phyloP scores from a whole-genome alignment of 2,888 invertebrate genomes.

The Bembecia ichneumoniformis region DNA sequence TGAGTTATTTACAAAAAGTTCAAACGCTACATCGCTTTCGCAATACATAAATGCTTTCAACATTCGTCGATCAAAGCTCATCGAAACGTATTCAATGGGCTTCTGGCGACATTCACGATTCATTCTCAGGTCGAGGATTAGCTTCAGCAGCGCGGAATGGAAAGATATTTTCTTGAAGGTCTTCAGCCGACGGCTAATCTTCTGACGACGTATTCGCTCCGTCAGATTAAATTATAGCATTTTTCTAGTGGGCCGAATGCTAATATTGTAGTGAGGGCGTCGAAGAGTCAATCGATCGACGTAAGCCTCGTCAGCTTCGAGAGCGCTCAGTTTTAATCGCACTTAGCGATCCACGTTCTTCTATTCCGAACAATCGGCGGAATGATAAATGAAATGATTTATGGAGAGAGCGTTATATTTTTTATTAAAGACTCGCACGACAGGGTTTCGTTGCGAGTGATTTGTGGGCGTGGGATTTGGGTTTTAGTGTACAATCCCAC shows the following conservation, averaged over 20 bases:
- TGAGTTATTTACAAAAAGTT: too few species aligned
- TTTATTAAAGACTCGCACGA: neutral
- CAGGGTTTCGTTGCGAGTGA: neutral
- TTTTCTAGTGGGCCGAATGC: neutral
- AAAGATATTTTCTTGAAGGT: too few species aligned
- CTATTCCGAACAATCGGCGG: conserved; percentile 20
- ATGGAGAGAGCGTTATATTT: conserved; percentile 12
- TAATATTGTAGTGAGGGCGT: neutral
- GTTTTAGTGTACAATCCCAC: neutral
- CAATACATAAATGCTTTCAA: too few species aligned
- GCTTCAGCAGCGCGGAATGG: too few species aligned
- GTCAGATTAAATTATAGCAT: too few species aligned
- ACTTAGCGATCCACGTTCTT: conserved; percentile 23
- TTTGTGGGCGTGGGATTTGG: neutral
- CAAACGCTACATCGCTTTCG: too few species aligned
- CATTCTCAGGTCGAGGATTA: too few species aligned
- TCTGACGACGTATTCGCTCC: too few species aligned
- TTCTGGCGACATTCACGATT: too few species aligned
- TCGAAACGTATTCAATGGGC: too few species aligned
- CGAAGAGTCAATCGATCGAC: conserved; percentile 31
- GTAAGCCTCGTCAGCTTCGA: conserved; percentile 39
- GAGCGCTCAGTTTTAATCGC: conserved; percentile 36
- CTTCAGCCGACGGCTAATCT: too few species aligned
- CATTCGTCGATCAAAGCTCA: too few species aligned
- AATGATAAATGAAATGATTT: conserved; percentile 27